These are phyloP conservation scores for Thymallus thymallus DNA, from an alignment of 2,113 vertebrate genomes.

Conservation along the genomic window DNA sequence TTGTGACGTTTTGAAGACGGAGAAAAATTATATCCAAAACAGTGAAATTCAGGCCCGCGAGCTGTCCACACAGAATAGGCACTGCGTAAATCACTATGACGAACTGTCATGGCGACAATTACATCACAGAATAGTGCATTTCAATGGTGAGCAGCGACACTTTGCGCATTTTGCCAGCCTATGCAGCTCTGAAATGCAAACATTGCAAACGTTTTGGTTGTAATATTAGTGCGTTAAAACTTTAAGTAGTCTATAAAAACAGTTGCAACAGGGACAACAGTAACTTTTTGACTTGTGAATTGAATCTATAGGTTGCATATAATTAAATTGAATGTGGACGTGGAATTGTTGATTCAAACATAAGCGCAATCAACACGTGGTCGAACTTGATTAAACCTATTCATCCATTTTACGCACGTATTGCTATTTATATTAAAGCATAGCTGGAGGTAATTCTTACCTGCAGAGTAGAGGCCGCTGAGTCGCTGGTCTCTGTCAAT, in stretches of 20 bases:
- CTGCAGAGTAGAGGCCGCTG: conserved; percentile 46
- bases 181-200: not conserved
- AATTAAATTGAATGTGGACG: no score
- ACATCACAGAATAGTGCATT: not conserved
- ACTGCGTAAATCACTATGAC: not conserved
- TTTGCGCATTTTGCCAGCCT: not conserved
- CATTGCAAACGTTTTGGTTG: not conserved
- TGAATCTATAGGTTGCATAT: not conserved
- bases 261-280: no score
- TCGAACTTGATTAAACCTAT: not conserved
- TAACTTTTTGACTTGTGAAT: no score
- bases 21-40: not conserved
- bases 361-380: no score
- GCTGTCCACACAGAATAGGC: not conserved
- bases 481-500: conserved; percentile 48
- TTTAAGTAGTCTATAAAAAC: no score
- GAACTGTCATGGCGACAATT: not conserved
- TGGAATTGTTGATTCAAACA: no score
- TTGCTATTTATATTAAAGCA: no score
- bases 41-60: not conserved
- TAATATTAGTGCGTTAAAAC: no score
- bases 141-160: conserved; percentile 37
- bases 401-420: not conserved
- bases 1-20: not conserved
- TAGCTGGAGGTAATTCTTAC: conserved; percentile 7